A percentile compares a stretch with the other conserved stretches of the same genome.
These are phyloP conservation scores for Drosophila ananassae DNA, from an alignment of 1,140 invertebrate species.

Conservation along the genomic window DNA sequence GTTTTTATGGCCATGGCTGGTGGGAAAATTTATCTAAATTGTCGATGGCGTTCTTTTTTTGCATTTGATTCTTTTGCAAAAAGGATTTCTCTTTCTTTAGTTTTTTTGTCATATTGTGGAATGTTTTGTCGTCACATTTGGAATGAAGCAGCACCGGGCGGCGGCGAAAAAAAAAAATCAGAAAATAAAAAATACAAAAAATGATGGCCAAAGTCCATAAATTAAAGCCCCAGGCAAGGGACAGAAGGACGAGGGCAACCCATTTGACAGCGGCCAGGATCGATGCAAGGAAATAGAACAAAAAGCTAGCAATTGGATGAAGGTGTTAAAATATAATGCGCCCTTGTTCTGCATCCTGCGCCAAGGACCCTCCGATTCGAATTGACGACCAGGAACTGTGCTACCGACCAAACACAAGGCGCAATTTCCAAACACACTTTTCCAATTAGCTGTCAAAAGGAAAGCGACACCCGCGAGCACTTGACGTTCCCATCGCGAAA, in stretches of 20 bases:
- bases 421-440: conserved; percentile 56
- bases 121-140: conserved; percentile 84
- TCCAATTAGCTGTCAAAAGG: conserved; percentile 67
- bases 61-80: conserved; percentile 64
- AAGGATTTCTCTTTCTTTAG: conserved; percentile 61
- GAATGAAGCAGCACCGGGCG: conserved; percentile 27
- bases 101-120: conserved; percentile 83
- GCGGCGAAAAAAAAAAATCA: conserved; percentile 14
- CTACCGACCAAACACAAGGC: conserved; percentile 21
- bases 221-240: conserved; percentile 59
- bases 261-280: conserved; percentile 70
- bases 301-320: conserved; percentile 79
- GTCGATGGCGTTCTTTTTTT: conserved; percentile 69
- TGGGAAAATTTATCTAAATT: conserved; percentile 84
- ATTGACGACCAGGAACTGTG: conserved; percentile 8
- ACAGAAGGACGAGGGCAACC: conserved; percentile 17
- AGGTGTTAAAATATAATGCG: conserved; percentile 82
- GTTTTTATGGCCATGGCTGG: conserved; percentile 79
- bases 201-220: conserved; percentile 81
- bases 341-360: conserved; percentile 47
- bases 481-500: conserved; percentile 32
- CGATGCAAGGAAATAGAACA: conserved; percentile 64
- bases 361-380: conserved; percentile 20
- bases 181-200: conserved; percentile 18
- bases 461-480: conserved; percentile 9